Evolutionary conservation across 2,888 invertebrate species (phyloP), one percentile per base, ranked within the genome.

Genomic region (Mylabris sibirica): DNA sequence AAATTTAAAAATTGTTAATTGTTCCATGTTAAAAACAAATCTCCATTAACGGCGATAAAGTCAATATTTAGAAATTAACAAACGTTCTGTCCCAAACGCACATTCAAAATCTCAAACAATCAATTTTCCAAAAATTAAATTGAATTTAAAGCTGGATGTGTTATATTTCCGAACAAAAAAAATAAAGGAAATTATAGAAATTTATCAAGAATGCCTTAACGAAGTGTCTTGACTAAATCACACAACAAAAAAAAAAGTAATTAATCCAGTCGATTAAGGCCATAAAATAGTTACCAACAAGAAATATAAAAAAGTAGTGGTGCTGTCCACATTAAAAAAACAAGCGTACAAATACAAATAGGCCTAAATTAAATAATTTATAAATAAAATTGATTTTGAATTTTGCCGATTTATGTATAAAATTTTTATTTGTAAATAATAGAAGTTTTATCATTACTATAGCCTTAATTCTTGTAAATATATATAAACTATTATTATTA

Each of bases 271-370:
- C 65, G 59, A 68, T 68, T 64, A 65, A 69, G 72, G 70, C 69
- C 67, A 68, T 70, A 72, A 53, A 44, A 57, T 65, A 72, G 72
- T 71, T 72, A 72, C 69, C 70, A 72, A 59, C 60, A 68, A 64
- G 63, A 17, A n/a, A 44, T 44, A 44, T n/a, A 17, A 17, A n/a
- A 3, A 64, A 65, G 74, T 74, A 74, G 80, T 81, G 81, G 81
- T 76, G 80, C 79, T 80, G 77, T 74, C 80, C 79, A 81, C 81
- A 70, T 70, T 76, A 80, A 82, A 83, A n/a, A 30, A 80, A 80
- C 76, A 81, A 82, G 81, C 81, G 79, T 83, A 84, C 84, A 84
- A 70, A 84, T 83, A 80, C 80, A 80, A 44, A 80, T 82, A 84
- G 84, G 85, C 84, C 78, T 78, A 78, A 76, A n/a, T n/a, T n/a